Conservation (phyloP, 1,140 invertebrate species). For the Harlomillsia oculata region DNA sequence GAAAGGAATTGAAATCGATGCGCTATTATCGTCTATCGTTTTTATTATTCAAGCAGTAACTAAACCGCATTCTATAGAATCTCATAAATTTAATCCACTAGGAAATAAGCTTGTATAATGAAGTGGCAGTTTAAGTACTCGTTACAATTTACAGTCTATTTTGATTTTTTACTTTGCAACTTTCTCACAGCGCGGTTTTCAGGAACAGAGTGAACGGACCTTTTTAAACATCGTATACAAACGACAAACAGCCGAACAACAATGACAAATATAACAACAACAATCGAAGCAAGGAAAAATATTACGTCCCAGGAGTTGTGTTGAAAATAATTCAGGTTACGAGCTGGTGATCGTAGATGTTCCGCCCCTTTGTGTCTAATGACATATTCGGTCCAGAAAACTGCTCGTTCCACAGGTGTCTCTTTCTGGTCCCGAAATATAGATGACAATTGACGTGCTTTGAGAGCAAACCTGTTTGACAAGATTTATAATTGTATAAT, state of each 20-base stretch:
- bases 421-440: slow-evolving; percentile 53
- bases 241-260: not conserved
- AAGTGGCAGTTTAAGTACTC: too few relatives aligned
- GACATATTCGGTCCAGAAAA: slow-evolving; percentile 61
- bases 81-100: too few relatives aligned
- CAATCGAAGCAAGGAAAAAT: slow-evolving; percentile 12
- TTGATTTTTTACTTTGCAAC: too few relatives aligned
- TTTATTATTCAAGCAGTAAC: too few relatives aligned
- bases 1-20: too few relatives aligned
- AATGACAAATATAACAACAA: not conserved
- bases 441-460: slow-evolving; percentile 45
- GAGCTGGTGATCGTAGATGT: slow-evolving; percentile 44
- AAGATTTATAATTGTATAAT: not conserved
- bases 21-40: too few relatives aligned
- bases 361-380: slow-evolving; percentile 49
- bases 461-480: slow-evolving; percentile 43
- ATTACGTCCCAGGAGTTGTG: slow-evolving; percentile 47
- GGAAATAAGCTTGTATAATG: too few relatives aligned
- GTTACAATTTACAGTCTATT: too few relatives aligned
- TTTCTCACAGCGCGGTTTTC: too few relatives aligned
- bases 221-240: not conserved
- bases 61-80: too few relatives aligned
- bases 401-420: slow-evolving; percentile 52
- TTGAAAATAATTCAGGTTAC: slow-evolving; percentile 44
- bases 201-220: too few relatives aligned